Evolutionary conservation across 2,797 vertebrate species (phyloP), one percentile per base, ranked within the genome.

Genomic region (Notamacropus eugenii): DNA sequence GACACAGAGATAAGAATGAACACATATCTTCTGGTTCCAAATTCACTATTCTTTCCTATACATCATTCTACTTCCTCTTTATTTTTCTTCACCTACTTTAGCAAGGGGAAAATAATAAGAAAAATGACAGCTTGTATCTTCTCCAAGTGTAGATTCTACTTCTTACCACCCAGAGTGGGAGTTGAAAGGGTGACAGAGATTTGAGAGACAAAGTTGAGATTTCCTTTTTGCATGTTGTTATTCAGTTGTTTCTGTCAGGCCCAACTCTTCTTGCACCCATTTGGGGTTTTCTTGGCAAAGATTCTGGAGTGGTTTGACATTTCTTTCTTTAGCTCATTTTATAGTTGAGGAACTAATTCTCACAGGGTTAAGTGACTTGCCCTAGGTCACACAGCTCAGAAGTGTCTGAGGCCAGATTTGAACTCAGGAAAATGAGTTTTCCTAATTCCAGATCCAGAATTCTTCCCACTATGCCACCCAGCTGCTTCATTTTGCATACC

Each of bases 201-300:
- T 12, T 52, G n/a, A 52, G 92, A 5, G 14, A 22, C 4, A n/a
- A 46, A 5, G 1, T 28, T 31, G 12, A 19, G 0, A 29, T 40
- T 87, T 46, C 10, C 1, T 27, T 28, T 62, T 28, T 5, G 0
- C 0, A 0, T 5, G 3, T 11, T 67, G 5, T 9, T 62, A 1
- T 3, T 46, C 2, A 22, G 2, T 0, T 8, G 2, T 50, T 29
- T 27, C 16, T 11, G 8, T 58, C 28, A 0, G 3, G 9, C 28
- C 10, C n/a, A 24, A 34, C 57, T 82, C n/a, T 22, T 40, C n/a
- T 19, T 22, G 67, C 40, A 2, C 19, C 19, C 16, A 24, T 82
- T 82, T 82, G 67, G 67, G 2, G 0, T 82, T 82, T 22, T 82
- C 67, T 82, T 82, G 67, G 16, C n/a, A 82, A 82, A 46, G 14